Conservation (phyloP, 1,140 invertebrate genomes). For the Eufriesea mexicana region DNA sequence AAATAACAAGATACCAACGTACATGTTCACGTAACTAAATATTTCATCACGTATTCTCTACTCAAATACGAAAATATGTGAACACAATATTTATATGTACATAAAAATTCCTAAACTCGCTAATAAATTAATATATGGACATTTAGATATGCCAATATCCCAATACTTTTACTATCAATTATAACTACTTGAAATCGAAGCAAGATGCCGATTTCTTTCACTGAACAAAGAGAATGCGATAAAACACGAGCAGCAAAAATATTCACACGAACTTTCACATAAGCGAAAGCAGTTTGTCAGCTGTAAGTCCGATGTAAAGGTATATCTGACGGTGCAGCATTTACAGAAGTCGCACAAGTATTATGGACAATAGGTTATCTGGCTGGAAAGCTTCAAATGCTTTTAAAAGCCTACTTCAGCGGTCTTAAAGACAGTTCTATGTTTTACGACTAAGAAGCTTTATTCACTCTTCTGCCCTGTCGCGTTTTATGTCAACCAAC, state of each 20-base stretch:
- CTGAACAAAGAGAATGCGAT: no score
- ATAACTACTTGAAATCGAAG: no score
- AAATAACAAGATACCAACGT: no score
- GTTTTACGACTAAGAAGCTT: slow-evolving; percentile 63
- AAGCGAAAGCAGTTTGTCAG: background rate
- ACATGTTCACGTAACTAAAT: no score
- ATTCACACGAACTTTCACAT: background rate
- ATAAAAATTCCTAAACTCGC: no score
- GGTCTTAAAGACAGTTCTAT: slow-evolving; percentile 57
- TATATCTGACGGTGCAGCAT: background rate
- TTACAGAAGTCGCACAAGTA: background rate
- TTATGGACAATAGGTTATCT: background rate
- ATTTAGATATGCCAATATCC: no score
- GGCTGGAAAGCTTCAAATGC: background rate
- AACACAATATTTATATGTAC: no score
- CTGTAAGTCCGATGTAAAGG: background rate
- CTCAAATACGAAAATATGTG: no score
- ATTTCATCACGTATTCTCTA: no score
- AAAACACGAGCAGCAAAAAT: background rate
- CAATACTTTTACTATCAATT: no score
- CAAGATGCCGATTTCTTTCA: no score
- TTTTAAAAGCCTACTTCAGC: slow-evolving; percentile 32
- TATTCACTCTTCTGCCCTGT: slow-evolving; percentile 36
- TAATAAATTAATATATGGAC: no score
- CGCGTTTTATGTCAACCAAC: slow-evolving; percentile 46